These are phyloP conservation scores for Drosophila pectinifera DNA, from an alignment of 1,140 invertebrate genomes.

Conservation along the genomic window DNA sequence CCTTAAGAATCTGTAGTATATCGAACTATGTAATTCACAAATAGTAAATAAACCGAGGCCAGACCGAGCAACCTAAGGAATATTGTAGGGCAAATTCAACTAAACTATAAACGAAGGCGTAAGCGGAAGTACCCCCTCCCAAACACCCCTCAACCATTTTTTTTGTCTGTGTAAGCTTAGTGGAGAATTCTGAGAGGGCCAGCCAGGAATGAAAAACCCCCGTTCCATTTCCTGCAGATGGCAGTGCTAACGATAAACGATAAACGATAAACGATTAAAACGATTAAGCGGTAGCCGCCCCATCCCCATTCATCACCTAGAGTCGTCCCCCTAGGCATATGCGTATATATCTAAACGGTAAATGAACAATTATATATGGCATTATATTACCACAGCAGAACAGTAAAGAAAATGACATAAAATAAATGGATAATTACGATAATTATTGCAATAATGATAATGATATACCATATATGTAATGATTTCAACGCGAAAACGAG, in stretches of 20 bases:
- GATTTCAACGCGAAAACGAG: constrained; percentile 52
- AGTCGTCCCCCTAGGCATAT: constrained; percentile 56
- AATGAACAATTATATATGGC: constrained; percentile 74
- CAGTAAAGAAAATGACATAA: constrained; percentile 54
- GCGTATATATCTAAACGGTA: constrained; percentile 51
- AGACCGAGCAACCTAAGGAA: constrained; percentile 39
- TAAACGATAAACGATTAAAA: constrained; percentile 3
- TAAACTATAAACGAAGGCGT: constrained; percentile 45
- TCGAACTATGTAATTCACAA: constrained; percentile 79
- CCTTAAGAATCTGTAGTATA: constrained; percentile 77
- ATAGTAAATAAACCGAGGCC: constrained; percentile 67
- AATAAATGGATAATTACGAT: constrained; percentile 45
- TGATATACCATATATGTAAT: constrained; percentile 58
- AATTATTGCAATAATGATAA: constrained; percentile 55
- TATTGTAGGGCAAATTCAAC: constrained; percentile 78
- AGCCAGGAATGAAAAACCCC: not conserved
- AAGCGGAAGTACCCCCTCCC: not conserved
- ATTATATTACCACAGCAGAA: constrained; percentile 67
- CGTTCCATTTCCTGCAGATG: constrained; percentile 9
- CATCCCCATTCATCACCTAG: constrained; percentile 30
- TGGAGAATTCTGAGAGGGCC: constrained; percentile 17
- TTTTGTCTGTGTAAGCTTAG: constrained; percentile 71
- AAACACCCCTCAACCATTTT: constrained; percentile 30
- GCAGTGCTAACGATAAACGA: constrained; percentile 33
- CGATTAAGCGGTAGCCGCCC: constrained; percentile 21